Conservation (phyloP, 2,113 vertebrate species). For the Bujurquina vittata region DNA sequence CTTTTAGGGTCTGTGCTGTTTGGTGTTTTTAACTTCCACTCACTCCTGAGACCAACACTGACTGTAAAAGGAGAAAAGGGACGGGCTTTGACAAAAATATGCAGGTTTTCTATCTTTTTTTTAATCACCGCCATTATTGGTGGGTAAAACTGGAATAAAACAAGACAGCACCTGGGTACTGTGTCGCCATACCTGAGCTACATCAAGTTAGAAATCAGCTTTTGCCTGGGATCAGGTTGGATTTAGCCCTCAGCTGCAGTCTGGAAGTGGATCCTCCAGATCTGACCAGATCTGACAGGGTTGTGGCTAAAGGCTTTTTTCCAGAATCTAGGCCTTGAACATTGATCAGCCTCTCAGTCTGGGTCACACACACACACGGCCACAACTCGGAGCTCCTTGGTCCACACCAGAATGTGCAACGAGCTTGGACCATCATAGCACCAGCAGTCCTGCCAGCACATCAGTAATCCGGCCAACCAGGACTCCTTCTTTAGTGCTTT, state of each 20-base stretch:
- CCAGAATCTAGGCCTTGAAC: constrained; percentile 24
- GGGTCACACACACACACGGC: constrained; percentile 18
- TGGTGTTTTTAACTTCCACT: no score
- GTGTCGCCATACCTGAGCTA: constrained; percentile 30
- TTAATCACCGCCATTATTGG: constrained; percentile 36
- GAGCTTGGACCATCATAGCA: rapidly evolving
- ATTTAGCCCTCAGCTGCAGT: constrained; percentile 29
- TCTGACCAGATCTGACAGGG: constrained; percentile 25
- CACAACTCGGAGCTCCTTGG: constrained; percentile 17
- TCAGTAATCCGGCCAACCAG: constrained; percentile 44
- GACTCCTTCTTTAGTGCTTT: constrained; percentile 42
- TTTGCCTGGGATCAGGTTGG: constrained; percentile 9
- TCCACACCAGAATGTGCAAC: constrained; percentile 19
- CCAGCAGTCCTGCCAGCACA: constrained; percentile 39
- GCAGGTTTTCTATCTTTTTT: constrained; percentile 41
- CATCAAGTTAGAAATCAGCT: neutral
- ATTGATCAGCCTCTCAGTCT: constrained; percentile 23
- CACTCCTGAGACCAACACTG: constrained; percentile 83
- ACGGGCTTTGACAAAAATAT: constrained; percentile 42
- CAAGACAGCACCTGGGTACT: neutral
- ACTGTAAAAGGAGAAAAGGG: constrained; percentile 31
- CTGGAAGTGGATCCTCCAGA: constrained; percentile 24
- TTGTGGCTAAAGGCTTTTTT: neutral
- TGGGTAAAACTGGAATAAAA: constrained; percentile 26
- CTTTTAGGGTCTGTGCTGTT: no score